phyloP scores from a whole-genome alignment of 2,797 vertebrate species.

The Myotis myotis region DNA sequence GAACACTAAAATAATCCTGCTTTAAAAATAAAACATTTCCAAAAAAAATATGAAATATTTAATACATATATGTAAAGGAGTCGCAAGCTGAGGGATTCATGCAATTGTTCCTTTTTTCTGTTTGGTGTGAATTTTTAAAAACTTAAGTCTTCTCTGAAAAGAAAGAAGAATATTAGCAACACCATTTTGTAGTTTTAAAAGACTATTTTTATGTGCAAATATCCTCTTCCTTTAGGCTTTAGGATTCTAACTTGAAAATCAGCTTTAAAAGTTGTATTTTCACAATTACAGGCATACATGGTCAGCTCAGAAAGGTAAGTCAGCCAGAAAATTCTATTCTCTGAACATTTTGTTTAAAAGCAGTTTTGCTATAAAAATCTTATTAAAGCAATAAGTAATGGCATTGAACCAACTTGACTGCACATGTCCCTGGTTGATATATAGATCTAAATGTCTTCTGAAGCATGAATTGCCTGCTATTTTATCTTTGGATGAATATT shows the following conservation, averaged over 20 bases:
- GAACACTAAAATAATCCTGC: neutral
- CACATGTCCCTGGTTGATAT: neutral
- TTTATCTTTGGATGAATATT: constrained; percentile 35
- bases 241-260: constrained; percentile 52
- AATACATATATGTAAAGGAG: neutral
- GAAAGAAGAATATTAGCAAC: neutral
- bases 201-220: neutral
- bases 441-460: neutral
- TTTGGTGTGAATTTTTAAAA: constrained; percentile 13
- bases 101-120: neutral
- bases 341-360: constrained; percentile 18
- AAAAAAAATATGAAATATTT: neutral
- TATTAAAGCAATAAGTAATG: constrained; percentile 44
- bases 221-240: neutral
- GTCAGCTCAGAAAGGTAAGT: neutral
- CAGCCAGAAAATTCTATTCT: constrained; percentile 44
- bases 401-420: constrained; percentile 15
- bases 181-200: neutral
- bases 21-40: neutral
- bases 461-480: neutral
- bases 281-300: neutral
- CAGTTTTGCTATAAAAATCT: constrained; percentile 18
- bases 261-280: constrained; percentile 3
- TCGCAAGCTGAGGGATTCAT: neutral
- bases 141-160: neutral